phyloP scores from a whole-genome alignment of 92 coral and sea anemone genomes.

The Paragorgia papillata region DNA sequence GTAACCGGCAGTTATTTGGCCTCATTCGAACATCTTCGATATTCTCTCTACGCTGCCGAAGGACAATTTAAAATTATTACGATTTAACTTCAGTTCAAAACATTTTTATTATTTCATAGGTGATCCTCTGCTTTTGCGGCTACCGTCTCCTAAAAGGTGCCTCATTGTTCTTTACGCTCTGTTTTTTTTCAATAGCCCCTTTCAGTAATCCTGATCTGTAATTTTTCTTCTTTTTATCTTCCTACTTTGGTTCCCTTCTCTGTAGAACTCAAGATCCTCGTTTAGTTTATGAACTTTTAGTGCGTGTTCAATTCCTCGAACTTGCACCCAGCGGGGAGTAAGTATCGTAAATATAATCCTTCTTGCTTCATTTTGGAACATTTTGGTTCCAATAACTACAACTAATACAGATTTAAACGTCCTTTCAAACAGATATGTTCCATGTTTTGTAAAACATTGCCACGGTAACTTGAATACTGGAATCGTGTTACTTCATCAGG shows the following conservation, averaged over 20 bases:
- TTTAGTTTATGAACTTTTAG: constrained; percentile 74
- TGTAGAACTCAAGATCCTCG: constrained; percentile 26
- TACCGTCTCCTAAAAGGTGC: constrained; percentile 39
- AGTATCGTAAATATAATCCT: constrained; percentile 40
- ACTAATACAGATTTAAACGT: too few relatives aligned
- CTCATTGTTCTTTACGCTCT: not conserved
- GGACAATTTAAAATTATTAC: too few relatives aligned
- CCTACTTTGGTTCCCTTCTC: not conserved
- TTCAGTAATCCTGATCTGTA: too few relatives aligned
- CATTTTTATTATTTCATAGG: not conserved
- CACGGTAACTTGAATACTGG: constrained; percentile 64
- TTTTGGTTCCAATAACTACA: not conserved
- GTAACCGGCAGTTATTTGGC: too few relatives aligned
- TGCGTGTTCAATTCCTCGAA: constrained; percentile 89
- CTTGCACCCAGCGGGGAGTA: constrained; percentile 95
- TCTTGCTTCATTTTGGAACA: not conserved
- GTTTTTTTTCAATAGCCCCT: too few relatives aligned
- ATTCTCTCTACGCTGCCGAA: too few relatives aligned
- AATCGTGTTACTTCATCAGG: constrained; percentile 94
- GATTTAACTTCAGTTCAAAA: too few relatives aligned
- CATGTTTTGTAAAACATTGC: constrained; percentile 82
- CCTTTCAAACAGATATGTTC: constrained; percentile 76
- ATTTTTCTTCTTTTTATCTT: too few relatives aligned
- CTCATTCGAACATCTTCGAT: too few relatives aligned
- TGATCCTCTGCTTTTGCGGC: constrained; percentile 25